Base-by-base conservation (phyloP, 1,140 invertebrate genomes). In the Gryon sp. region DNA sequence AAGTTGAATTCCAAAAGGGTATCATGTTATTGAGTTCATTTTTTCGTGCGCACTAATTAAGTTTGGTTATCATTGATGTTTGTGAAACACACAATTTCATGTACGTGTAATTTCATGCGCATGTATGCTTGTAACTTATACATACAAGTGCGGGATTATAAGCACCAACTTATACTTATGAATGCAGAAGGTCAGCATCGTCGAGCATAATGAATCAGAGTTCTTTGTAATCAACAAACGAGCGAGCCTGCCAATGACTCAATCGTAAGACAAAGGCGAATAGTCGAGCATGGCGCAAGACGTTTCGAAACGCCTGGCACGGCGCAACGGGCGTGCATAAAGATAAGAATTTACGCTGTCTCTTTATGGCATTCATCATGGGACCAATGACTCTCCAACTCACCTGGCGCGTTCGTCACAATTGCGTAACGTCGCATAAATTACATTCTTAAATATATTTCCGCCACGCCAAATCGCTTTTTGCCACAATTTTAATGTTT, bases 201-300 rank as follows among this genome's bases (percentile, higher is more conserved):
- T 66, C 48, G 38, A 36, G 40, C 53, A 45, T 60, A 75, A 75
- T 60, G 70, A 75, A 75, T 66, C 60, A 75, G 70, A 68, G 62
- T 73, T 45, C 68, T 66, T 78, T 73, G 75, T 55, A 63, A 78
- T 73, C 75, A 22, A n/a, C n/a, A 53, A 46, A 19, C 38, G 45
- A 68, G 53, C 41, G 34, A 66, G 70, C 53, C 53, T 75, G 50
- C 69, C 76, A 73, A 78, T 78, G 76, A 78, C 69, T 73, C 76
- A 73, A 78, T 78, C 63, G 63, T 66, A 59, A 78, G 63, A 73
- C 75, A 78, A 78, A 78, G 68, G 73, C 63, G 63, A 48, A 55
- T 45, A 59, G 52, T 53, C 62, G 36, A 66, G 53, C 43, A n/a
- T 76, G 73, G 55, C 63, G 68, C 50, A 72, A 73, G 75, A 72